Conservation (phyloP, 2,888 invertebrate species). For the Zygothrica quintamaculata region DNA sequence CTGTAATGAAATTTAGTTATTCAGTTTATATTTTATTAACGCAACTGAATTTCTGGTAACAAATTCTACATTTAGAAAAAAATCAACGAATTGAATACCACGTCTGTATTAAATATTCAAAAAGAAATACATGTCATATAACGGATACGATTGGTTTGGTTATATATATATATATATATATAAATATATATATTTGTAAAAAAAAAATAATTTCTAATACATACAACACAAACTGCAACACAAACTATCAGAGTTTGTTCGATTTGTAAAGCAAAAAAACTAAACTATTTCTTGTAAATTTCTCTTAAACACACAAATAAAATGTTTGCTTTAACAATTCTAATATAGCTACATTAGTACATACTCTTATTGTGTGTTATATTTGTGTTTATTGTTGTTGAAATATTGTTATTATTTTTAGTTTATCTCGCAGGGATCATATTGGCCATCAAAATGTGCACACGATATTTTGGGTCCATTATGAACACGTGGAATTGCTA, state of each 20-base stretch:
- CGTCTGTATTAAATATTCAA: constrained; percentile 70
- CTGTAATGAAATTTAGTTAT: constrained; percentile 60
- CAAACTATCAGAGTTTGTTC: constrained; percentile 33
- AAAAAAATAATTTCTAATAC: constrained; percentile 14
- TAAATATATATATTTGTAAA: constrained; percentile 41
- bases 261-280: constrained; percentile 43
- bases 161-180: too few species aligned
- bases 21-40: constrained; percentile 36
- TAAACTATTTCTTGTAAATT: constrained; percentile 60
- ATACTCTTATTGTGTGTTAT: constrained; percentile 26
- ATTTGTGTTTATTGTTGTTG: constrained; percentile 15
- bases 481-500: constrained; percentile 87
- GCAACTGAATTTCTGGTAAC: constrained; percentile 10
- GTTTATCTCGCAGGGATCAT: constrained; percentile 81
- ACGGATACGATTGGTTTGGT: constrained; percentile 41
- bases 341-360: constrained; percentile 52
- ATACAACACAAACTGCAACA: constrained; percentile 22
- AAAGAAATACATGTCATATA: constrained; percentile 32
- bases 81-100: constrained; percentile 58
- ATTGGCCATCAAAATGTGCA: constrained; percentile 81
- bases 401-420: constrained; percentile 29
- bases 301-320: constrained; percentile 56
- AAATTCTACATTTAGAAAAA: constrained; percentile 63
- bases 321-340: constrained; percentile 54
- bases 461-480: constrained; percentile 83